phyloP scores from a whole-genome alignment of 2,113 vertebrate species.

The Archocentrus centrarchus region DNA sequence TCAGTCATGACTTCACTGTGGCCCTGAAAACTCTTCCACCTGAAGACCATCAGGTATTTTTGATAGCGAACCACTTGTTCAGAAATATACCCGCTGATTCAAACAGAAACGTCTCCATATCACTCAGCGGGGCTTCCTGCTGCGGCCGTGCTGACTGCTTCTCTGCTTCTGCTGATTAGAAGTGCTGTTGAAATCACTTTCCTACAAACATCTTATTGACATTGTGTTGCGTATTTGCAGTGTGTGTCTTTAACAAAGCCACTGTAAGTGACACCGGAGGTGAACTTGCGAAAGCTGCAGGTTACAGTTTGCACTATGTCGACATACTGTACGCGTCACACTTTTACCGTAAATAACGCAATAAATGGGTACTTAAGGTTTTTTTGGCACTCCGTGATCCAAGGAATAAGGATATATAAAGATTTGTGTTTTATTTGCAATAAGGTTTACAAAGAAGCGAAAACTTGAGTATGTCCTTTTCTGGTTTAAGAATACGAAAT shows the following conservation, averaged over 20 bases:
- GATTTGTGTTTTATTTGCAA: background rate
- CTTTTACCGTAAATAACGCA: constrained; percentile 25
- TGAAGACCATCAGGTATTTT: constrained; percentile 86
- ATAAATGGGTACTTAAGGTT: background rate
- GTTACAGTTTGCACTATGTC: background rate
- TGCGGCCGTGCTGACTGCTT: background rate
- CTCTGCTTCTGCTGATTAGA: background rate
- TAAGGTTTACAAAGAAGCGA: background rate
- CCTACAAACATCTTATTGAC: too few species aligned
- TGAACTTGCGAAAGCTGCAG: background rate
- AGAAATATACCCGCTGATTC: background rate
- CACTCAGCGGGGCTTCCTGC: background rate
- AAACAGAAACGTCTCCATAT: fast-evolving
- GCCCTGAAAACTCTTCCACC: constrained; percentile 80
- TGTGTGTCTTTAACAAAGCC: background rate
- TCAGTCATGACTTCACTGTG: constrained; percentile 85
- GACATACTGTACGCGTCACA: background rate
- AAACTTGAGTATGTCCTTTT: background rate
- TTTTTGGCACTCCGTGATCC: background rate
- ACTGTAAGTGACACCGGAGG: background rate
- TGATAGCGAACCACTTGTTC: background rate
- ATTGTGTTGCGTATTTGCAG: background rate
- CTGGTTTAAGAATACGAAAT: background rate
- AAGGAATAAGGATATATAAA: background rate
- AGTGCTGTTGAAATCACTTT: background rate